phyloP scores from a whole-genome alignment of 2,797 vertebrate genomes.

The Epinephelus malabaricus region DNA sequence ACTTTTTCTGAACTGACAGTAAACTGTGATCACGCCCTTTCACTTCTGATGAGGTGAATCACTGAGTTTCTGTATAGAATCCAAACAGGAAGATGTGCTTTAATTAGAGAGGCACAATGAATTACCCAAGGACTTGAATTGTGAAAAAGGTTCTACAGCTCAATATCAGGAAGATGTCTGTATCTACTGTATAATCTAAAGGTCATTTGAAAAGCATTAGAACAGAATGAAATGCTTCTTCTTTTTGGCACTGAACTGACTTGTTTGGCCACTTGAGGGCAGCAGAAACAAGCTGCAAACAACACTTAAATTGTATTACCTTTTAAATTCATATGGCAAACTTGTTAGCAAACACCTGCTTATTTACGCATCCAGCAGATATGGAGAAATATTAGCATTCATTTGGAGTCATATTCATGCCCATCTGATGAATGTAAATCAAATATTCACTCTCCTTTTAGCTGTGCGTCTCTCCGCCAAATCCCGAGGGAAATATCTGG shows the following conservation, averaged over 20 bases:
- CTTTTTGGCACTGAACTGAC: not conserved
- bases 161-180: no score
- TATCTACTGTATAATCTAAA: no score
- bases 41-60: no score
- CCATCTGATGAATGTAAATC: not conserved
- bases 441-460: not conserved
- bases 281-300: slow-evolving; percentile 1
- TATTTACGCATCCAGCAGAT: not conserved
- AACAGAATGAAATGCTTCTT: not conserved
- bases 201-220: no score
- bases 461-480: not conserved
- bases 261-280: slow-evolving; percentile 8
- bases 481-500: slow-evolving; percentile 15
- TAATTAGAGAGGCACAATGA: no score
- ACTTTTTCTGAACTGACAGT: no score
- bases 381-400: not conserved
- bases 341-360: not conserved
- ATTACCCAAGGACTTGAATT: no score
- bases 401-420: not conserved
- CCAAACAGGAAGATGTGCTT: no score
- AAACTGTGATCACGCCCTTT: no score
- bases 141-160: no score
- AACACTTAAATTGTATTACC: not conserved
- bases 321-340: not conserved
- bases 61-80: no score